Evolutionary conservation across 2,797 vertebrate genomes (phyloP).

Genomic region (Etheostoma nigrum): DNA sequence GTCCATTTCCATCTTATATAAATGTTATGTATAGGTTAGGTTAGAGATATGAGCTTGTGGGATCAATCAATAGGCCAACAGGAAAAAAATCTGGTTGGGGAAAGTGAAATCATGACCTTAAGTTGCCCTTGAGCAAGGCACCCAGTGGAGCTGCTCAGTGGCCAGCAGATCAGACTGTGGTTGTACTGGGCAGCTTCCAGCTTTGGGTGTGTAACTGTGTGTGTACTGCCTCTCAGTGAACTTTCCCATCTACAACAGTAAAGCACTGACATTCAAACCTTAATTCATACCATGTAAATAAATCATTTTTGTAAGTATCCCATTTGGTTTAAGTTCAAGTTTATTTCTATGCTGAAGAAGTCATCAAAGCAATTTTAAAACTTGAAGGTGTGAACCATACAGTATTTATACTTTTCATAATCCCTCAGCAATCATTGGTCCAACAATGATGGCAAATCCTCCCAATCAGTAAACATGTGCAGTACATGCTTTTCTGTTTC

Average conservation of each 20-base stretch:
- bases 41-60: too few relatives aligned
- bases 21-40: too few relatives aligned
- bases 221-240: too few relatives aligned
- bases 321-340: background rate
- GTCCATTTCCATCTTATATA: too few relatives aligned
- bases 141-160: too few relatives aligned
- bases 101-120: too few relatives aligned
- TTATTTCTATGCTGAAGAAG: conserved; percentile 73
- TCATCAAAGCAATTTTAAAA: conserved; percentile 78
- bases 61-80: too few relatives aligned
- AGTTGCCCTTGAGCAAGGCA: too few relatives aligned
- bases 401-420: background rate
- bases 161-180: too few relatives aligned
- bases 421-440: background rate
- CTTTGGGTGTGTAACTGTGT: too few relatives aligned
- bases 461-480: background rate
- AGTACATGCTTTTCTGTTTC: background rate
- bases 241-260: conserved; percentile 88
- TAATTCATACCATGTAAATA: conserved; percentile 5
- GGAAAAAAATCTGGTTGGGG: too few relatives aligned
- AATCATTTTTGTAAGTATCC: background rate
- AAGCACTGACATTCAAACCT: conserved; percentile 21
- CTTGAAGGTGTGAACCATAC: conserved; percentile 70
- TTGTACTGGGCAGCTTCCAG: too few relatives aligned
- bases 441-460: background rate